These are phyloP conservation scores for Valencia hispanica DNA, from an alignment of 2,797 vertebrate species.

Conservation along the genomic window DNA sequence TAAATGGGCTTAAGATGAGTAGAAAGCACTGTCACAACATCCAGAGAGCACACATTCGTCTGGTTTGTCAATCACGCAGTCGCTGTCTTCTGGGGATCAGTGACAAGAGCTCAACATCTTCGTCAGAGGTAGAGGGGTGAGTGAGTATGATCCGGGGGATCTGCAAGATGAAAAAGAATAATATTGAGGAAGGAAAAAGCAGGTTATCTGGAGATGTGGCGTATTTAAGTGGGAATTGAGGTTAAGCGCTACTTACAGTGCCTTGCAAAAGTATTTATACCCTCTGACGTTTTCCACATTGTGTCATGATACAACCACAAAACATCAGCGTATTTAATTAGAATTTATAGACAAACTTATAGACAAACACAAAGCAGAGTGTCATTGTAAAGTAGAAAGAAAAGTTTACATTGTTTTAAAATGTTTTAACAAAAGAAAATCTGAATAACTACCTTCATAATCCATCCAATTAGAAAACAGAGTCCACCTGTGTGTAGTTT, in stretches of 20 bases:
- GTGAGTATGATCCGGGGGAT: slow-evolving; percentile 89
- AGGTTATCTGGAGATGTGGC: neutral
- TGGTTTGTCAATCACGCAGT: slow-evolving; percentile 54
- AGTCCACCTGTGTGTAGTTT: too few relatives aligned
- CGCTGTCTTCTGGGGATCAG: slow-evolving; percentile 72
- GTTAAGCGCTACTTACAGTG: neutral
- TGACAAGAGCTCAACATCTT: slow-evolving; percentile 82
- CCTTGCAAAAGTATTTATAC: neutral
- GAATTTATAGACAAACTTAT: too few relatives aligned
- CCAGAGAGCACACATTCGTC: slow-evolving; percentile 61
- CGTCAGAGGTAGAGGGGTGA: slow-evolving; percentile 87
- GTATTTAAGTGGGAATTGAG: neutral
- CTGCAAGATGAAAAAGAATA: slow-evolving; percentile 67
- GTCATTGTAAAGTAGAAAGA: neutral
- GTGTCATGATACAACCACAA: neutral
- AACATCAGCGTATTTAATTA: neutral
- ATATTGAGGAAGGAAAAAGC: slow-evolving; percentile 12
- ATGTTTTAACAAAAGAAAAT: neutral
- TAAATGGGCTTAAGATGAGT: slow-evolving; percentile 65
- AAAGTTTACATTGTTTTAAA: neutral
- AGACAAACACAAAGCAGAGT: neutral
- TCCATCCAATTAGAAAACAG: too few relatives aligned
- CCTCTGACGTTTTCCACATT: neutral
- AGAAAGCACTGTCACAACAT: slow-evolving; percentile 78
- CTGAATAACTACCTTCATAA: too few relatives aligned